Evolutionary conservation across 2,888 invertebrate species (phyloP).

Genomic region (Hermaeophaga mercurialis): DNA sequence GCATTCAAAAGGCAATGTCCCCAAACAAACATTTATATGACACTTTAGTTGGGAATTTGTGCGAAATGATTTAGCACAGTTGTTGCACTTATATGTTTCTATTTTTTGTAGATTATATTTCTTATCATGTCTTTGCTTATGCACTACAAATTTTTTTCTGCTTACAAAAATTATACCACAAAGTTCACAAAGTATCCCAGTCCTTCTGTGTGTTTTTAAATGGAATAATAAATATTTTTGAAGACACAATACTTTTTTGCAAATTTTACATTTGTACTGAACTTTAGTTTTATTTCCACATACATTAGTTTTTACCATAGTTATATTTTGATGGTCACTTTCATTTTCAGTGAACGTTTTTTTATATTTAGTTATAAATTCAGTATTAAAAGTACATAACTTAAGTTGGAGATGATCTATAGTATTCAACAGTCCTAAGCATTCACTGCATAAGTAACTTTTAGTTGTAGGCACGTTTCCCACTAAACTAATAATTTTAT

Average conservation of each 20-base stretch:
- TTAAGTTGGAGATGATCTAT: slow-evolving; percentile 56
- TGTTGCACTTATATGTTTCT: slow-evolving; percentile 46
- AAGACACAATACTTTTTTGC: slow-evolving; percentile 48
- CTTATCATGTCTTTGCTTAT: slow-evolving; percentile 37
- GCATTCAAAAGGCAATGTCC: slow-evolving; percentile 50
- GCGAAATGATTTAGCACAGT: slow-evolving; percentile 50
- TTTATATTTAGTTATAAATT: slow-evolving; percentile 49
- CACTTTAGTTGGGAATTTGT: slow-evolving; percentile 52
- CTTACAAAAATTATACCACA: slow-evolving; percentile 49
- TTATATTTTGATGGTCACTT: slow-evolving; percentile 20
- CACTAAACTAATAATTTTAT: slow-evolving; percentile 48
- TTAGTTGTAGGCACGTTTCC: slow-evolving; percentile 40
- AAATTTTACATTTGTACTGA: slow-evolving; percentile 49
- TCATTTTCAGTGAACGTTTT: slow-evolving; percentile 44
- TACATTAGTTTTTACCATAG: slow-evolving; percentile 8
- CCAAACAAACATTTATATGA: slow-evolving; percentile 53
- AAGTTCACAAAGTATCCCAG: slow-evolving; percentile 50
- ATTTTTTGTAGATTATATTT: slow-evolving; percentile 33
- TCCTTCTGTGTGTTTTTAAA: slow-evolving; percentile 46
- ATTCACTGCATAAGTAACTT: slow-evolving; percentile 53
- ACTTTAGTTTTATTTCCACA: slow-evolving; percentile 28
- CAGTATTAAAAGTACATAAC: slow-evolving; percentile 48
- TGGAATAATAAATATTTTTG: slow-evolving; percentile 47
- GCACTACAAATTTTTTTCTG: slow-evolving; percentile 39
- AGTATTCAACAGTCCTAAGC: slow-evolving; percentile 54